These are phyloP conservation scores for Pheosia tremula DNA, from an alignment of 2,888 invertebrate genomes.

Conservation along the genomic window DNA sequence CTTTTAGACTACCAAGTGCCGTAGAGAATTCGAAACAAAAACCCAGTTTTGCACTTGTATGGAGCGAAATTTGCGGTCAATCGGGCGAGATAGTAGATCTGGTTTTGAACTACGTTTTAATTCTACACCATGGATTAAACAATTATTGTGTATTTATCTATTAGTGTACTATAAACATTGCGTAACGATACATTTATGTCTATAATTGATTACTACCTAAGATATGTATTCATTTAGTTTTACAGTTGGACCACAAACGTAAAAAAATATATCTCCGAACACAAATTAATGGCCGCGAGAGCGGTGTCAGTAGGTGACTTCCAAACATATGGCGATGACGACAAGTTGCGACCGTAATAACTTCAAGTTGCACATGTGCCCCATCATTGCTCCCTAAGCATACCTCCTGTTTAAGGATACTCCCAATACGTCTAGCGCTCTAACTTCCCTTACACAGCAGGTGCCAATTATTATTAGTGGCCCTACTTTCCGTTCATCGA, in stretches of 20 bases:
- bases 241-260: not conserved
- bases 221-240: not conserved
- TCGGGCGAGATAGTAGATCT: slow-evolving; percentile 35
- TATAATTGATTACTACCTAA: slow-evolving; percentile 4
- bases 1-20: slow-evolving; percentile 33
- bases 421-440: slow-evolving; percentile 52
- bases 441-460: slow-evolving; percentile 69
- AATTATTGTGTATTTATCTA: not conserved
- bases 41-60: slow-evolving; percentile 48
- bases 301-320: slow-evolving; percentile 8
- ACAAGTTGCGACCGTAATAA: slow-evolving; percentile 19
- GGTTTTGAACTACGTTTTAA: not conserved
- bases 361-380: slow-evolving; percentile 27
- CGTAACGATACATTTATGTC: slow-evolving; percentile 5
- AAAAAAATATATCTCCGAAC: slow-evolving; percentile 9
- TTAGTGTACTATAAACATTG: not conserved
- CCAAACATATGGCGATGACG: slow-evolving; percentile 17
- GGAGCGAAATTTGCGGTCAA: slow-evolving; percentile 54
- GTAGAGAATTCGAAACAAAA: slow-evolving; percentile 41
- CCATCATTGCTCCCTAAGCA: slow-evolving; percentile 21
- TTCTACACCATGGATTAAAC: not conserved
- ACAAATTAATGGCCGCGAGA: slow-evolving; percentile 5
- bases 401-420: slow-evolving; percentile 40
- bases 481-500: slow-evolving; percentile 78
- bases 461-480: slow-evolving; percentile 77